phyloP scores from a whole-genome alignment of 2,888 invertebrate genomes.

The Chymomyza fuscimana region DNA sequence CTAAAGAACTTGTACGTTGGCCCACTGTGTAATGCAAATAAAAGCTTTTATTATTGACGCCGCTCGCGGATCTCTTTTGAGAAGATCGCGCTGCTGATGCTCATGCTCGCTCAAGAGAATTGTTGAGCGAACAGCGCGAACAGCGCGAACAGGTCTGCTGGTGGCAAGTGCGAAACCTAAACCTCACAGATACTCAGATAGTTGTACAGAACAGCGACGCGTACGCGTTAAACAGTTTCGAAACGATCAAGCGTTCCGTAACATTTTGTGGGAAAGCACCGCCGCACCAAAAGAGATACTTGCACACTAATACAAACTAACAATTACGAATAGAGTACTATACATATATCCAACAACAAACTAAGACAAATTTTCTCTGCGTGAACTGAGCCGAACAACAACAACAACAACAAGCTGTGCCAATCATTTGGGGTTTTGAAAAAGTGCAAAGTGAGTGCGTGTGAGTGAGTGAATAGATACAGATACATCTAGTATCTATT shows the following conservation, averaged over 20 bases:
- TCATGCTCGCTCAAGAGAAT: not conserved
- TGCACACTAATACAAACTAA: slow-evolving; percentile 33
- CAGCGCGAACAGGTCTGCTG: slow-evolving; percentile 33
- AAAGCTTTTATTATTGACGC: not conserved
- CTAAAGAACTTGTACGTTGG: not conserved
- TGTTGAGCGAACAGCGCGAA: slow-evolving; percentile 3
- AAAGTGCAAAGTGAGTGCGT: slow-evolving; percentile 74
- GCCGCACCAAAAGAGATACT: slow-evolving; percentile 29
- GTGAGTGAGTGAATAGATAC: slow-evolving; percentile 20
- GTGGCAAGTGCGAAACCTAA: slow-evolving; percentile 68
- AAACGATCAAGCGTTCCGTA: slow-evolving; percentile 49
- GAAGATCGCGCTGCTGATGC: not conserved
- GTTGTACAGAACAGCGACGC: slow-evolving; percentile 64
- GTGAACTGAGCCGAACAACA: slow-evolving; percentile 27
- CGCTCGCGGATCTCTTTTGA: not conserved
- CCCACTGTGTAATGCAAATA: not conserved
- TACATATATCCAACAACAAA: slow-evolving; percentile 15
- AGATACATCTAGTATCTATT: slow-evolving; percentile 56
- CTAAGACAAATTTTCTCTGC: slow-evolving; percentile 55
- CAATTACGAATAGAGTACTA: slow-evolving; percentile 25
- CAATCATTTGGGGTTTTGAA: slow-evolving; percentile 61
- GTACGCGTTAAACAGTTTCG: slow-evolving; percentile 44
- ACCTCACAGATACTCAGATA: slow-evolving; percentile 42
- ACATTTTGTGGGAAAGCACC: slow-evolving; percentile 34
- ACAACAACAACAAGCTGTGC: slow-evolving; percentile 46